Evolutionary conservation across 2,797 vertebrate genomes (phyloP).

Genomic region (Dendrocincla fuliginosa): DNA sequence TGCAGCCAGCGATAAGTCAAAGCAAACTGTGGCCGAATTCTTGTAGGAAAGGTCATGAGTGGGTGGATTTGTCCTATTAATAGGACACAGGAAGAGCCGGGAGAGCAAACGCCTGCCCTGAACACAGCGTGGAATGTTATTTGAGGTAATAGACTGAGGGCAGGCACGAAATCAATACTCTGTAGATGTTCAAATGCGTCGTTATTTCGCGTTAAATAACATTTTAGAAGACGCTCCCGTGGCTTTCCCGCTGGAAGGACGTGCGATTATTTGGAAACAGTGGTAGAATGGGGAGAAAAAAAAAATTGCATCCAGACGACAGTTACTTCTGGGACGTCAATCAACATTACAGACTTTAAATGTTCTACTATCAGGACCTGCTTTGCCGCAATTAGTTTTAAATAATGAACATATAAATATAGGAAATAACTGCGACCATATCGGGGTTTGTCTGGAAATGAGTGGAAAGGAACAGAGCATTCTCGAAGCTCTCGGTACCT

Average conservation of each 20-base stretch:
- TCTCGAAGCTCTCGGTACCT: background rate
- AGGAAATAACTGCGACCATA: background rate
- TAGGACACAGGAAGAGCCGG: background rate
- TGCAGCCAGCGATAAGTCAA: background rate
- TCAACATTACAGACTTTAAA: background rate
- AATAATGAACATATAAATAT: background rate
- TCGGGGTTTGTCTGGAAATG: background rate
- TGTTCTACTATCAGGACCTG: background rate
- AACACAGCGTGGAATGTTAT: background rate
- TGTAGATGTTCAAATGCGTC: background rate
- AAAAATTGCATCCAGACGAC: background rate
- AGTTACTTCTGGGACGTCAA: background rate
- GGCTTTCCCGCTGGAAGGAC: background rate
- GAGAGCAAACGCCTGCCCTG: background rate
- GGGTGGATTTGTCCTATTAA: background rate
- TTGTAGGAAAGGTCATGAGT: background rate
- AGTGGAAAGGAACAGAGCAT: background rate
- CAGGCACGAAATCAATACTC: background rate
- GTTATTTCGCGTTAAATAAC: background rate
- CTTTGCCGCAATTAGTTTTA: background rate
- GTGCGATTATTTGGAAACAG: background rate
- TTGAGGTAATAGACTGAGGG: background rate
- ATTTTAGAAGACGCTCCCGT: background rate
- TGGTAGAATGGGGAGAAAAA: background rate
- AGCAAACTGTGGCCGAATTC: background rate